Evolutionary conservation across 2,797 vertebrate genomes (phyloP), one percentile per base, ranked within the genome.

Genomic region (Pseudomugil gertrudae): DNA sequence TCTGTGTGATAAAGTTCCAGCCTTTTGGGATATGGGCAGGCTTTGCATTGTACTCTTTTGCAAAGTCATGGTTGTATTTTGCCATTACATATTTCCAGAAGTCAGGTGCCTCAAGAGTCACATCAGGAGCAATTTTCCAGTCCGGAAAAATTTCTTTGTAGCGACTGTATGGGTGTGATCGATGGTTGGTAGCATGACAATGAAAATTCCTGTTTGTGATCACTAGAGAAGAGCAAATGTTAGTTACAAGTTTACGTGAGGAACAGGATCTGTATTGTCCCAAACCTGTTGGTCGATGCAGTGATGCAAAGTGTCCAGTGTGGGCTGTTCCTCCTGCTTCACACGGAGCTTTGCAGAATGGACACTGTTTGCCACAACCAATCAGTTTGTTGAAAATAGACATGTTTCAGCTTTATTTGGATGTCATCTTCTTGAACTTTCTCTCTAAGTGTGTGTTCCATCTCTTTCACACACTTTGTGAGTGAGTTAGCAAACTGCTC

Each of bases 71-170:
- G 33, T 92, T 94, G 73, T 87, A 93, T 0, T 3, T 80, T 32
- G 7, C 19, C 72, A 94, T 61, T 0, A 94, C 83, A 75, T 91
- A 93, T 80, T 93, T 94, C 93, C 92, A 94, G 79, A 92, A 94
- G 63, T 94, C 85, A 24, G 92, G 90, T 23, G 87, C 85, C 15
- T 90, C 0, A 1, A 89, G 76, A 26, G 81, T 92, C 10, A 0
- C 0, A 24, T 93, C 92, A 2, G 92, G 79, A 10, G 67, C n/a
- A n/a, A 94, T 93, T 27, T 29, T 17, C 93, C 94, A 94, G 35
- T 88, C 23, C 2, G 84, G 76, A 15, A 48, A 90, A 11, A 87
- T 61, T 0, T 66, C 30, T 4, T 2, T 66, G 33, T 94, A 94
- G 0, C 5, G 0, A 50, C 93, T 94, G 24, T 63, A 93, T 5